A percentile compares a stretch with the other conserved stretches of the same genome.
Evolutionary conservation across 2,888 invertebrate genomes (phyloP).

Genomic region (Nomada flava): DNA sequence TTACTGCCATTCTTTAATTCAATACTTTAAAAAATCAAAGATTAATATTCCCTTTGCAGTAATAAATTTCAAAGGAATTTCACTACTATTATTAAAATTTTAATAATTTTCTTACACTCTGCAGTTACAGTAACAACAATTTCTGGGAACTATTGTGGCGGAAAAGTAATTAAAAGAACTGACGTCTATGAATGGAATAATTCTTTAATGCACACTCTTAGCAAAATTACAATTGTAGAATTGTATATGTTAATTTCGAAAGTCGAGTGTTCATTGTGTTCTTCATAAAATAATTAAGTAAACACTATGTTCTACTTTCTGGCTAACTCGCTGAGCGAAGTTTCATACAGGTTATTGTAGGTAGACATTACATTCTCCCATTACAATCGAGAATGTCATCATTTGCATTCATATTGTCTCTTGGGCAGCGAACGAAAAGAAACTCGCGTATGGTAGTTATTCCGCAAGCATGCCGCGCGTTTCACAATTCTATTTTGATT

Average conservation of each 20-base stretch:
- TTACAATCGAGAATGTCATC: constrained; percentile 44
- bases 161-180: neutral
- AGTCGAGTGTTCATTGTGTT: neutral
- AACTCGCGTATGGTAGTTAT: constrained; percentile 20
- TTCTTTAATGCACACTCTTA: neutral
- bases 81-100: too few relatives aligned
- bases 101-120: too few relatives aligned
- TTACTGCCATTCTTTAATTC: too few relatives aligned
- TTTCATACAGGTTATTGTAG: constrained; percentile 18
- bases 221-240: neutral
- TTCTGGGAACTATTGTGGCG: neutral
- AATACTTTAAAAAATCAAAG: neutral
- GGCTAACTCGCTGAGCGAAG: neutral
- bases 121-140: neutral
- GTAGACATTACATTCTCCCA: constrained; percentile 37
- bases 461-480: constrained; percentile 4
- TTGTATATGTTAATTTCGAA: constrained; percentile 6
- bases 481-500: constrained; percentile 42
- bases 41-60: neutral
- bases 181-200: neutral
- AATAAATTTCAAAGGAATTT: too few relatives aligned
- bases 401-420: constrained; percentile 54
- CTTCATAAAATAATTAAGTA: constrained; percentile 10
- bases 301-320: constrained; percentile 8
- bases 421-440: constrained; percentile 35